These are phyloP conservation scores for Remorina albescens DNA, from an alignment of 2,797 vertebrate genomes.

Conservation along the genomic window DNA sequence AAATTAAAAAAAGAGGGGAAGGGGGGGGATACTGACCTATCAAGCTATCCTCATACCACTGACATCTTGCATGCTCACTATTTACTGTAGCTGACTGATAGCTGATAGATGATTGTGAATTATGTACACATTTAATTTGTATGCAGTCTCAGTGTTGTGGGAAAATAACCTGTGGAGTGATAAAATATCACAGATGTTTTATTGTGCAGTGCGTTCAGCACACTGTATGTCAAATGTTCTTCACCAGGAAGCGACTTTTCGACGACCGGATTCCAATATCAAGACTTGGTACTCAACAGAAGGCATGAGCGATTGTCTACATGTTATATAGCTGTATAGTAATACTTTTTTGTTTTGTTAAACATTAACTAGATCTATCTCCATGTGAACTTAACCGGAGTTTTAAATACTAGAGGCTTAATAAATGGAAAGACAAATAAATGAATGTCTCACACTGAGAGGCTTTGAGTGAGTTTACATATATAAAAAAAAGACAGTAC, in stretches of 20 bases:
- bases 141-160: conserved; percentile 69
- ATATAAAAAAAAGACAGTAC: not conserved
- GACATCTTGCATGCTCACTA: conserved; percentile 64
- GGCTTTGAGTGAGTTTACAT: conserved; percentile 20
- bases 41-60: conserved; percentile 56
- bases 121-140: conserved; percentile 71
- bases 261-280: conserved; percentile 60
- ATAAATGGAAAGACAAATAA: conserved; percentile 70
- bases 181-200: conserved; percentile 65
- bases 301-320: conserved; percentile 64
- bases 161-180: conserved; percentile 77
- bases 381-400: conserved; percentile 83
- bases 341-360: conserved; percentile 70
- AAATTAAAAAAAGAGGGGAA: not conserved
- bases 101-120: conserved; percentile 72
- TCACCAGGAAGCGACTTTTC: conserved; percentile 55
- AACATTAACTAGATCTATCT: conserved; percentile 79
- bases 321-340: conserved; percentile 84
- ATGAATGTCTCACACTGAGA: conserved; percentile 47
- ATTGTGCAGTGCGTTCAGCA: conserved; percentile 48
- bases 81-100: conserved; percentile 61
- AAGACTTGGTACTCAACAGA: conserved; percentile 80
- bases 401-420: conserved; percentile 76
- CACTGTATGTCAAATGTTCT: conserved; percentile 56
- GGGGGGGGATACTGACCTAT: conserved; percentile 44